Base-by-base conservation (phyloP, 2,888 invertebrate species). In the Holacanthella duospinosa region DNA sequence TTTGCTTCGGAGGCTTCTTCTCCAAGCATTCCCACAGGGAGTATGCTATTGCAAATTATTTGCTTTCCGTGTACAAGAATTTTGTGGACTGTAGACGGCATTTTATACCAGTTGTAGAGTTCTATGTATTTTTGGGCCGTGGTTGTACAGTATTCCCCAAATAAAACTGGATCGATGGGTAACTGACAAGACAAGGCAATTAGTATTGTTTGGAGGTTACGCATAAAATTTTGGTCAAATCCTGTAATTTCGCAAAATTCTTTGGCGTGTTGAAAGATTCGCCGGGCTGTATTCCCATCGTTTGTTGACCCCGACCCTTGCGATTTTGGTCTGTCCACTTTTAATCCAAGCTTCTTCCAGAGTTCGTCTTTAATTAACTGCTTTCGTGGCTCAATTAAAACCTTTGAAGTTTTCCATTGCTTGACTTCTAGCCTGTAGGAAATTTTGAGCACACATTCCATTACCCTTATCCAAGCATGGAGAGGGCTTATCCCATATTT, bases 241-340 rank as follows among this genome's bases (percentile, higher is more conserved):
- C 26, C 61, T 1, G 64, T 28, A 25, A 65, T 60, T 25, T 63
- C 25, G 1, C 61, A 55, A 54, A 64, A 62, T n/a, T 24, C 25
- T 53, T 25, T 21, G 19, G 43, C 21, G 44, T 61, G 36, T 2
- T 59, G 9, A 27, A 67, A 62, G 1, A 44, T 28, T 19, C 48
- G 29, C 6, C 67, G 29, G 2, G 65, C 65, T n/a, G 67, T 62
- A 25, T 67, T 67, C 0, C 67, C 67, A 59, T 65, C 62, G 57
- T 65, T 67, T 2, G 63, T 60, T 12, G 67, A 59, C 0, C 67
- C 65, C n/a, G 43, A 12, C 1, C 61, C 64, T 25, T 62, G 54
- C 4, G 43, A 1, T n/a, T 62, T 59, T 0, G 66, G 64, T 3
- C 28, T 24, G 29, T 62, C 66, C 1, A 66, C 62, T 4, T n/a